Evolutionary conservation across 2,113 vertebrate genomes (phyloP), one percentile per base, ranked within the genome.

Genomic region (Pseudolaguvia tuberculata): DNA sequence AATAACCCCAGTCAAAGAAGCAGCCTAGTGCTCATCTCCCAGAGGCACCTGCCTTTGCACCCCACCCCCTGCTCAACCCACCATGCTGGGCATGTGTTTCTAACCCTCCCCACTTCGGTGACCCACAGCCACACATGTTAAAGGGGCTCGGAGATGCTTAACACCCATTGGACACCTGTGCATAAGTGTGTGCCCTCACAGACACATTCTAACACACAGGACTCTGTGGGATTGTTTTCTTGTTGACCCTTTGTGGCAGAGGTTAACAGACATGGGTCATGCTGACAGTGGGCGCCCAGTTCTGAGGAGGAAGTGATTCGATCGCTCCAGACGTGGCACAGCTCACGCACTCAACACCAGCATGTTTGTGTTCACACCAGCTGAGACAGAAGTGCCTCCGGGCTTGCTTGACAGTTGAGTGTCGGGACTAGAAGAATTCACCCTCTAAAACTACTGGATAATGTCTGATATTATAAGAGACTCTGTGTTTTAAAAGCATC

Each of bases 121-220:
- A 89, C 88, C 91, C 89, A 83, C 31, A 83, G 82, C 74, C 78
- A 84, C 88, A 90, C 83, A 90, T 92, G 92, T 87, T 63, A 78
- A 81, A 86, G 85, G 87, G 51, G 50, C 85, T 91, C 90, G 79
- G 88, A 92, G 88, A 87, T 85, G 86, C 84, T 89, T 90, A 87
- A 87, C 88, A 86, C 86, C 78, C 12, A 73, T 25, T 85, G 81
- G 87, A 92, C 94, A 97, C 95, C 94, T 97, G 95, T 84, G 88
- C 84, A 86, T 80, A 88, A 89, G 86, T 90, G 85, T 88, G 81
- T 82, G 83, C 72, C 29, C 53, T 31, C 29, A 68, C 53, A 48
- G 50, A n/a, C 31, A 20, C 70, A 71, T 78, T 70, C 77, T 70
- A 80, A 69, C 62, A 73, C 78, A 76, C 82, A 66, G 48, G 56